These are phyloP conservation scores for Andrena fulva DNA, from an alignment of 2,888 invertebrate species.

Conservation along the genomic window DNA sequence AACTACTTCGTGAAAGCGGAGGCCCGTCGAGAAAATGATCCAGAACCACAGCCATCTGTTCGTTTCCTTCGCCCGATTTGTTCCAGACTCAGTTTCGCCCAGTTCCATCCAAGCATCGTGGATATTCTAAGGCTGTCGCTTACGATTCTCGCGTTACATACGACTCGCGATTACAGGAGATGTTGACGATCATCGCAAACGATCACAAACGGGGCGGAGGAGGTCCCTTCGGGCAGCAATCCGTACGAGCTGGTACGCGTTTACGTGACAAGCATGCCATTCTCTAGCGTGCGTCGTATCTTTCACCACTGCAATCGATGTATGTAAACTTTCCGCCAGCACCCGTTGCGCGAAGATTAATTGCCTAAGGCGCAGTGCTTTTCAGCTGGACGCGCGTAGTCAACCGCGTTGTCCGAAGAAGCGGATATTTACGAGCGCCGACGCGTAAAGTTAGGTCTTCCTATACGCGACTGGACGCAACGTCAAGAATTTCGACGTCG, in stretches of 20 bases:
- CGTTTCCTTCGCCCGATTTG: neutral
- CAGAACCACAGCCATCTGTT: neutral
- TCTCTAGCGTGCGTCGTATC: conserved; percentile 23
- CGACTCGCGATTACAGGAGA: conserved; percentile 18
- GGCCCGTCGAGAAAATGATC: neutral
- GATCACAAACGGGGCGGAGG: conserved; percentile 7
- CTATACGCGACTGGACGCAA: too few species aligned
- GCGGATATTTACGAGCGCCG: conserved; percentile 45
- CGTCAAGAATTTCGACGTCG: too few species aligned
- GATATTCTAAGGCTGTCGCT: neutral
- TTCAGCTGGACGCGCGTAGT: conserved; percentile 20
- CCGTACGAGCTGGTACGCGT: conserved; percentile 38
- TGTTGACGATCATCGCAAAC: conserved; percentile 25
- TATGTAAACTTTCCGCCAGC: conserved; percentile 34
- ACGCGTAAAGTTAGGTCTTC: neutral
- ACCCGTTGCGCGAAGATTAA: conserved; percentile 49
- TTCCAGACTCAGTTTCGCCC: conserved; percentile 16
- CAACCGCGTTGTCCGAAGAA: conserved; percentile 24
- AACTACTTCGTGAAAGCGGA: neutral
- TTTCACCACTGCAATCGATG: conserved; percentile 31
- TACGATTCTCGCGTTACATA: conserved; percentile 22
- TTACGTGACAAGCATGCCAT: conserved; percentile 33
- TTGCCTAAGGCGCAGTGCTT: conserved; percentile 42
- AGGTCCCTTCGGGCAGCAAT: neutral
- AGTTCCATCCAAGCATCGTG: conserved; percentile 11